Evolutionary conservation across 2,888 invertebrate genomes (phyloP).

Genomic region (Sthenelais limicola): DNA sequence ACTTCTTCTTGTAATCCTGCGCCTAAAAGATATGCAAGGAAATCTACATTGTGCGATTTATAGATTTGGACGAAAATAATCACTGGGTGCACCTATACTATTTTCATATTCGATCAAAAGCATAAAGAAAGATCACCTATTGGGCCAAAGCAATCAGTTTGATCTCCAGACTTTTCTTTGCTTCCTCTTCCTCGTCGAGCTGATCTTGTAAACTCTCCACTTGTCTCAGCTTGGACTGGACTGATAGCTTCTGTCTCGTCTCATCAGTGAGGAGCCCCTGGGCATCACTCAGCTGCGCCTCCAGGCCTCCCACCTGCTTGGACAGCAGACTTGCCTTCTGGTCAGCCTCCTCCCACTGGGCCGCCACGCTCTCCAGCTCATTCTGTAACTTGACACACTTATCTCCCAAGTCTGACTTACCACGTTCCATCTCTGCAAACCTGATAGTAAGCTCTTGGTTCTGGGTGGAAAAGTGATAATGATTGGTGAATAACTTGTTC

Average conservation of each 20-base stretch:
- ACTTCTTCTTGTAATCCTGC: slow-evolving; percentile 85
- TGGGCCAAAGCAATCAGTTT: slow-evolving; percentile 75
- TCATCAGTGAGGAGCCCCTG: slow-evolving; percentile 93
- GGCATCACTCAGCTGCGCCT: slow-evolving; percentile 89
- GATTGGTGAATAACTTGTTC: too few relatives aligned
- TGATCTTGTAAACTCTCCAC: slow-evolving; percentile 90
- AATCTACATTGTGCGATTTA: too few relatives aligned
- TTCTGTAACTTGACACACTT: slow-evolving; percentile 85
- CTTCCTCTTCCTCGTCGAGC: slow-evolving; percentile 95
- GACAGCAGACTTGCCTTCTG: slow-evolving; percentile 88
- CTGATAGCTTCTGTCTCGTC: slow-evolving; percentile 91
- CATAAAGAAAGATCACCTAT: too few relatives aligned
- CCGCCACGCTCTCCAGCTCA: slow-evolving; percentile 87
- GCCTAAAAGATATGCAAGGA: slow-evolving; percentile 65
- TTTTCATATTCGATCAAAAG: too few relatives aligned
- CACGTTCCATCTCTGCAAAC: slow-evolving; percentile 78
- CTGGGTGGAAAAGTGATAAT: too few relatives aligned
- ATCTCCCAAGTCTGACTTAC: slow-evolving; percentile 83
- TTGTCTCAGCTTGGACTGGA: slow-evolving; percentile 83
- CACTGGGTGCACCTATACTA: too few relatives aligned
- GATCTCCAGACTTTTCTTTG: slow-evolving; percentile 86
- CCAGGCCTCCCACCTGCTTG: slow-evolving; percentile 87
- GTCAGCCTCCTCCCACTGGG: slow-evolving; percentile 88
- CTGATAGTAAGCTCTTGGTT: slow-evolving; percentile 72
- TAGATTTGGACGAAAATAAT: too few relatives aligned